Conservation (phyloP, 2,113 vertebrate species). For the Phoenicopterus ruber region DNA sequence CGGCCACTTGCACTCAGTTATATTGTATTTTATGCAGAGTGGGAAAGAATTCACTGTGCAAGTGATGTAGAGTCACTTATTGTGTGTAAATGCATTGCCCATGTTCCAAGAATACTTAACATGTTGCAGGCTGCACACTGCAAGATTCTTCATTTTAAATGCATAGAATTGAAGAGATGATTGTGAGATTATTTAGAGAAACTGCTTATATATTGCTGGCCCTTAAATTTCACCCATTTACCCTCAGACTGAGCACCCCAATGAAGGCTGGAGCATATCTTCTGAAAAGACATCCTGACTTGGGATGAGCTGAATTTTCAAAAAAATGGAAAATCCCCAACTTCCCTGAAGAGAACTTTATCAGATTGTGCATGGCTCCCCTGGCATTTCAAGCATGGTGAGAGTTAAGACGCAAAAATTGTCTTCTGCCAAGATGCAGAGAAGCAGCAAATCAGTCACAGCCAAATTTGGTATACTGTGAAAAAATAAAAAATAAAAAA, state of each 20-base stretch:
- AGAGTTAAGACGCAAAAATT: background rate
- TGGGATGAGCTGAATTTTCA: conserved; percentile 1
- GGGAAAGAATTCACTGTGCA: background rate
- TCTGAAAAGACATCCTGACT: background rate
- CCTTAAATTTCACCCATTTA: conserved; percentile 50
- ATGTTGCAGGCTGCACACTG: background rate
- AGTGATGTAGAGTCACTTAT: background rate
- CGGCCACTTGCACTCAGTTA: background rate
- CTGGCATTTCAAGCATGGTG: background rate
- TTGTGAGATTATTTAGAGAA: conserved; percentile 30
- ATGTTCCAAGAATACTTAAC: background rate
- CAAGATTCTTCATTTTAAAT: conserved; percentile 60
- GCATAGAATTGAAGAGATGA: conserved; percentile 56
- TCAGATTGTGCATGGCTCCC: background rate
- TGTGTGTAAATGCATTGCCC: background rate
- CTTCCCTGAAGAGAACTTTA: background rate
- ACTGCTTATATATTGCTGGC: conserved; percentile 13
- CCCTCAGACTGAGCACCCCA: conserved; percentile 29
- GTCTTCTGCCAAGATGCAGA: background rate
- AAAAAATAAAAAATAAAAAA: background rate
- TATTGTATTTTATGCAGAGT: background rate
- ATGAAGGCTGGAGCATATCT: conserved; percentile 29
- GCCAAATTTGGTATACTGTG: background rate
- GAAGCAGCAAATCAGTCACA: background rate
- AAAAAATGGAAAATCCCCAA: conserved; percentile 10